Evolutionary conservation across 2,113 vertebrate genomes (phyloP).

Genomic region (Limanda limanda): DNA sequence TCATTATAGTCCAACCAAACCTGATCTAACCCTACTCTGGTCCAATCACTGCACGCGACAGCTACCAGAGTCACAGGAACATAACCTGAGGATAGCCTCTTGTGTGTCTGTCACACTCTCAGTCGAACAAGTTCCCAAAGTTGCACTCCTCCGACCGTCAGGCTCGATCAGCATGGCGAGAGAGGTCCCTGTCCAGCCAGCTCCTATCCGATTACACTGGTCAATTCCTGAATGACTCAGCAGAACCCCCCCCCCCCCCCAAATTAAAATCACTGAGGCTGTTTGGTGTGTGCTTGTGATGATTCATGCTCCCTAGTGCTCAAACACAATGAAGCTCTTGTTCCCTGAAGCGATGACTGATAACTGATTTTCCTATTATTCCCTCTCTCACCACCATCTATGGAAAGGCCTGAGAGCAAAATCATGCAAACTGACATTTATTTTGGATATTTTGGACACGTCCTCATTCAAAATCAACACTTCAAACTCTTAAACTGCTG

Average conservation of each 20-base stretch:
- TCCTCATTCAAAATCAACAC: too few species aligned
- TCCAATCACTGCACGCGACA: neutral
- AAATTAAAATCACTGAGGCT: conserved; percentile 42
- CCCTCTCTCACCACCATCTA: conserved; percentile 14
- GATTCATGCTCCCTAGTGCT: conserved; percentile 44
- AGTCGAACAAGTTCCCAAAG: too few species aligned
- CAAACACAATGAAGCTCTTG: conserved; percentile 60
- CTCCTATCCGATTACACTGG: conserved; percentile 38
- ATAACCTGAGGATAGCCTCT: conserved; percentile 4
- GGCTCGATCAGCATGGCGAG: neutral
- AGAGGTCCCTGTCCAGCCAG: conserved; percentile 30
- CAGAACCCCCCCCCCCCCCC: conserved; percentile 18
- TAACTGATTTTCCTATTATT: conserved; percentile 47
- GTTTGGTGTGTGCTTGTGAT: conserved; percentile 14
- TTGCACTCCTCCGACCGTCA: too few species aligned
- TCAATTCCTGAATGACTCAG: conserved; percentile 66
- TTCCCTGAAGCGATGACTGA: conserved; percentile 56
- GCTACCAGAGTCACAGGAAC: neutral
- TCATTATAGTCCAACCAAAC: neutral
- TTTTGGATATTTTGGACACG: conserved; percentile 1
- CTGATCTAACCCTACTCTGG: neutral
- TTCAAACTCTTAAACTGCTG: neutral
- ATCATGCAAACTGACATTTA: neutral
- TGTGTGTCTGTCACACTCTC: neutral
- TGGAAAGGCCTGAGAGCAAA: neutral